Evolutionary conservation across 37 sponge, comb jelly and placozoan genomes (phyloP).

Genomic region (Ianthella basta): DNA sequence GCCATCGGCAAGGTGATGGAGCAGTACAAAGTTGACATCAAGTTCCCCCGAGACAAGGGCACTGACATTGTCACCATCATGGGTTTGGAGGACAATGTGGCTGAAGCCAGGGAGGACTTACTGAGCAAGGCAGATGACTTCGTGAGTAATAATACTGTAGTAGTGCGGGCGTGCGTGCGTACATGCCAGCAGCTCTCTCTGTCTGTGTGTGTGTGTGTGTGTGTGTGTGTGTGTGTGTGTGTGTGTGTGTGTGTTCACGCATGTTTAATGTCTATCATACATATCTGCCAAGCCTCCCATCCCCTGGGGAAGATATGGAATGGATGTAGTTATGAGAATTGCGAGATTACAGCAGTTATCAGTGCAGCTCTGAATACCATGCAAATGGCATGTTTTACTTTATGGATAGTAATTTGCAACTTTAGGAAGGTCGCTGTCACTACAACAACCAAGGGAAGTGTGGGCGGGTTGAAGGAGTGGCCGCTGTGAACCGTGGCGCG

Average conservation of each 20-base stretch:
- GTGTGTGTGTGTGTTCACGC: not conserved
- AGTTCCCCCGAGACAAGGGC: conserved; percentile 81
- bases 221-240: not conserved
- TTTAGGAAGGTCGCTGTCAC: no score
- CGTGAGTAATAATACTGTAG: conserved; percentile 48
- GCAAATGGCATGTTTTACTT: not conserved
- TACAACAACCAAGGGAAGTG: no score
- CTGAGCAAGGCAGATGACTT: conserved; percentile 76
- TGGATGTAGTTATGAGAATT: no score
- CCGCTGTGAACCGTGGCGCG: no score
- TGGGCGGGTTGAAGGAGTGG: no score
- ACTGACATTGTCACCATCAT: conserved; percentile 63
- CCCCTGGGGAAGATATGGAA: not conserved
- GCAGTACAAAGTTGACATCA: conserved; percentile 74
- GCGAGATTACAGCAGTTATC: not conserved
- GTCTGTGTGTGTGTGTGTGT: not conserved
- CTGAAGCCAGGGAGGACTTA: conserved; percentile 86
- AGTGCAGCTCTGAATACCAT: not conserved
- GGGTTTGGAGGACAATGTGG: conserved; percentile 88
- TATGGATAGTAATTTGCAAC: no score
- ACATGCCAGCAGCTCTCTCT: no score
- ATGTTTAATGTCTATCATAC: not conserved
- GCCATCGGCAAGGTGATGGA: conserved; percentile 92
- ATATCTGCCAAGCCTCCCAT: not conserved
- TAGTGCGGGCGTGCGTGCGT: not conserved